These are phyloP conservation scores for Lutjanus campechanus DNA, from an alignment of 2,797 vertebrate species.

Conservation along the genomic window DNA sequence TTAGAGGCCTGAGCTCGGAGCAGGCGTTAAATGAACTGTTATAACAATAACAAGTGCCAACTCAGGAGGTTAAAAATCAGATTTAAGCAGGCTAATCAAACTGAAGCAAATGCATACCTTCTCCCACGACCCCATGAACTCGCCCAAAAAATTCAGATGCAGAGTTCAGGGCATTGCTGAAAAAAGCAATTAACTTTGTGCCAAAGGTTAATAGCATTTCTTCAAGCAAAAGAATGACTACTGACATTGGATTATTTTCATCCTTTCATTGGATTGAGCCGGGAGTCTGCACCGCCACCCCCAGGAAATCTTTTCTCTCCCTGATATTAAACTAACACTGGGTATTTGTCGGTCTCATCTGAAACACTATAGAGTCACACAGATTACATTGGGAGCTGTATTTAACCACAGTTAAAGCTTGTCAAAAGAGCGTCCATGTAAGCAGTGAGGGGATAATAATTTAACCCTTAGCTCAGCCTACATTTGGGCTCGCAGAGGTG, in stretches of 20 bases:
- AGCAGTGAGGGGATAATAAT: slow-evolving; percentile 55
- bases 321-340: slow-evolving; percentile 74
- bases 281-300: slow-evolving; percentile 80
- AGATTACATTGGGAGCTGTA: slow-evolving; percentile 65
- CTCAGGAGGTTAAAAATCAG: slow-evolving; percentile 53
- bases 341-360: slow-evolving; percentile 61
- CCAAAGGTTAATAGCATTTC: slow-evolving; percentile 83
- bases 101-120: slow-evolving; percentile 46
- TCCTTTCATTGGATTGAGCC: slow-evolving; percentile 64
- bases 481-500: slow-evolving; percentile 33
- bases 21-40: slow-evolving; percentile 31
- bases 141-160: slow-evolving; percentile 49
- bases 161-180: slow-evolving; percentile 59
- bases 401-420: slow-evolving; percentile 66
- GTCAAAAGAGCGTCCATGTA: slow-evolving; percentile 65
- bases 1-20: slow-evolving; percentile 6
- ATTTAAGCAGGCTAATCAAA: slow-evolving; percentile 60
- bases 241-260: slow-evolving; percentile 68
- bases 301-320: slow-evolving; percentile 80
- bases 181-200: slow-evolving; percentile 81
- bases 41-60: slow-evolving; percentile 42
- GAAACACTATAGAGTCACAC: slow-evolving; percentile 61
- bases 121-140: slow-evolving; percentile 49
- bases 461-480: slow-evolving; percentile 38
- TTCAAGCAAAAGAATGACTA: slow-evolving; percentile 64